Evolutionary conservation across 2,113 vertebrate species (phyloP).

Genomic region (Petrocephalus zakoni): DNA sequence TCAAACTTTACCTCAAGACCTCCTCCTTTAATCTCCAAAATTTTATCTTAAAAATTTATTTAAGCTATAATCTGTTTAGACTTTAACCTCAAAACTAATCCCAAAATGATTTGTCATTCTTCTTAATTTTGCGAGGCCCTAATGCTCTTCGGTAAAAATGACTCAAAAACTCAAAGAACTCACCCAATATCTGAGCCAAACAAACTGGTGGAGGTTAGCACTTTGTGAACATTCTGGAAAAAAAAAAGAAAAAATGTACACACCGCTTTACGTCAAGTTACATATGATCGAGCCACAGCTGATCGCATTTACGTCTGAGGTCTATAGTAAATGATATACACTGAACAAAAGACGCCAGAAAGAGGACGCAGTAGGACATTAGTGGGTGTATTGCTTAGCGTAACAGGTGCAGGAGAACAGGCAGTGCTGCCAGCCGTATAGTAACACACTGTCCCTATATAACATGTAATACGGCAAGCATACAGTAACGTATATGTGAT

Average conservation of each 20-base stretch:
- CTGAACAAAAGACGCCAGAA: too few relatives aligned
- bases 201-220: conserved; percentile 61
- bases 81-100: neutral
- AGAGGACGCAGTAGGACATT: too few relatives aligned
- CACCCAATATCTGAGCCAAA: conserved; percentile 64
- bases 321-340: too few relatives aligned
- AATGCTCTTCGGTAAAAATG: neutral
- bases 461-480: too few relatives aligned
- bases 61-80: neutral
- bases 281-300: neutral
- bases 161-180: conserved; percentile 28
- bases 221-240: conserved; percentile 76
- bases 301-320: too few relatives aligned
- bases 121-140: neutral
- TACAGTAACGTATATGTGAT: too few relatives aligned
- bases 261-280: neutral
- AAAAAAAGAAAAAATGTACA: neutral
- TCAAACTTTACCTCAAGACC: neutral
- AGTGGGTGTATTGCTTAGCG: too few relatives aligned
- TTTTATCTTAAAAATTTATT: neutral
- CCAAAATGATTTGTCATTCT: neutral
- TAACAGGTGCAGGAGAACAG: too few relatives aligned
- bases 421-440: too few relatives aligned
- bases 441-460: too few relatives aligned
- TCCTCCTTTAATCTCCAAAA: neutral